Evolutionary conservation across 2,888 invertebrate species (phyloP).

Genomic region (Cremastinae sp.): DNA sequence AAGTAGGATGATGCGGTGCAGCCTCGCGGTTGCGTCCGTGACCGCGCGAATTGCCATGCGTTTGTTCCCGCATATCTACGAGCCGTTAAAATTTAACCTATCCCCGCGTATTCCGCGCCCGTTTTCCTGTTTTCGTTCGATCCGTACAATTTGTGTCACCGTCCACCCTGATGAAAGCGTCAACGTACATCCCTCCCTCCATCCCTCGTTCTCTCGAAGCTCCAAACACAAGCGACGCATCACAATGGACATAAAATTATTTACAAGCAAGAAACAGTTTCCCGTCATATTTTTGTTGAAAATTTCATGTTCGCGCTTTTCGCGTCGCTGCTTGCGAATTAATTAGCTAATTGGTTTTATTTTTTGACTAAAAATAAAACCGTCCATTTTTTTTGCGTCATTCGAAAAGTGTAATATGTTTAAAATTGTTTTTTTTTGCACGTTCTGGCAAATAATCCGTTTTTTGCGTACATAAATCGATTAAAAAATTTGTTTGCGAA

Average conservation of each 20-base stretch:
- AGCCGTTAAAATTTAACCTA: conserved; percentile 8
- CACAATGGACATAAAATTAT: background rate
- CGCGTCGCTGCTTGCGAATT: too few relatives aligned
- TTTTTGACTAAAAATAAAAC: too few relatives aligned
- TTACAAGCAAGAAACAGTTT: background rate
- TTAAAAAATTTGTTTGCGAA: too few relatives aligned
- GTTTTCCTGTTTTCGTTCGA: conserved; percentile 7
- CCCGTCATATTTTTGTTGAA: too few relatives aligned
- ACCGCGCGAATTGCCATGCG: conserved; percentile 48
- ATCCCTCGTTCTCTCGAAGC: background rate
- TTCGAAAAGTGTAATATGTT: too few relatives aligned
- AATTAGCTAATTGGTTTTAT: too few relatives aligned
- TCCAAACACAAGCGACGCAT: conserved; percentile 2
- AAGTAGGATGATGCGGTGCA: conserved; percentile 62
- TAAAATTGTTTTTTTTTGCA: too few relatives aligned
- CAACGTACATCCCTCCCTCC: conserved; percentile 10
- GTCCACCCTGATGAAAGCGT: conserved; percentile 23
- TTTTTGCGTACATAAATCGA: too few relatives aligned
- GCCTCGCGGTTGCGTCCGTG: conserved; percentile 53
- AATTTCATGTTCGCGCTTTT: too few relatives aligned
- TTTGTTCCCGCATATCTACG: conserved; percentile 10
- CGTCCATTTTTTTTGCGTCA: too few relatives aligned
- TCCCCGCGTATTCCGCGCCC: background rate
- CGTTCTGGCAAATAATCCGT: too few relatives aligned
- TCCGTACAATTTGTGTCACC: conserved; percentile 1